phyloP scores from a whole-genome alignment of 2,113 vertebrate genomes.

The Origma solitaria region DNA sequence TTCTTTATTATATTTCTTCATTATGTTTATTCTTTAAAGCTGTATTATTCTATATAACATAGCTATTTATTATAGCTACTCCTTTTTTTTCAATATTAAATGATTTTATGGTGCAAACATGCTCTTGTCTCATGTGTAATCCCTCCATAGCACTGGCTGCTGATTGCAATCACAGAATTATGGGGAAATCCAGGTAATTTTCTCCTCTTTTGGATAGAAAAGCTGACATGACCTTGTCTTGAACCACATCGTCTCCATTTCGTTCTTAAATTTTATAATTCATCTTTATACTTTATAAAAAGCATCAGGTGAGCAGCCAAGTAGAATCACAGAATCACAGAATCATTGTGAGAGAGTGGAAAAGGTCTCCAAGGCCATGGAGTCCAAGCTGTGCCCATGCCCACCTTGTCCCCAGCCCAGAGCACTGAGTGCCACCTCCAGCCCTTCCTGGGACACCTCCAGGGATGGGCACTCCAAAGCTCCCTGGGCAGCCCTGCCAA shows the following conservation, averaged over 20 bases:
- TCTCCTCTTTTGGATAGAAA: neutral
- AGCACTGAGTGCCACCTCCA: neutral
- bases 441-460: neutral
- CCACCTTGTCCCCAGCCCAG: neutral
- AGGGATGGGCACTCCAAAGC: neutral
- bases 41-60: no score
- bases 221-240: neutral
- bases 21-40: no score
- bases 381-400: neutral
- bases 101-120: neutral
- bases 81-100: neutral
- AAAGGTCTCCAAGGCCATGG: neutral
- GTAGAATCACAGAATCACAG: neutral
- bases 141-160: neutral
- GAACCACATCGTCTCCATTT: neutral
- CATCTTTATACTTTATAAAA: neutral
- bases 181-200: neutral
- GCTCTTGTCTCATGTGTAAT: fast-evolving
- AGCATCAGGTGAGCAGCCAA: neutral
- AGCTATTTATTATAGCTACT: no score
- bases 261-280: neutral
- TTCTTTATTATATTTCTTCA: no score
- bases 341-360: neutral
- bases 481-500: neutral
- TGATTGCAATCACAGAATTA: neutral